These are phyloP conservation scores for Didymodactylos carnosus DNA, from an alignment of 2,888 invertebrate genomes.

Conservation along the genomic window DNA sequence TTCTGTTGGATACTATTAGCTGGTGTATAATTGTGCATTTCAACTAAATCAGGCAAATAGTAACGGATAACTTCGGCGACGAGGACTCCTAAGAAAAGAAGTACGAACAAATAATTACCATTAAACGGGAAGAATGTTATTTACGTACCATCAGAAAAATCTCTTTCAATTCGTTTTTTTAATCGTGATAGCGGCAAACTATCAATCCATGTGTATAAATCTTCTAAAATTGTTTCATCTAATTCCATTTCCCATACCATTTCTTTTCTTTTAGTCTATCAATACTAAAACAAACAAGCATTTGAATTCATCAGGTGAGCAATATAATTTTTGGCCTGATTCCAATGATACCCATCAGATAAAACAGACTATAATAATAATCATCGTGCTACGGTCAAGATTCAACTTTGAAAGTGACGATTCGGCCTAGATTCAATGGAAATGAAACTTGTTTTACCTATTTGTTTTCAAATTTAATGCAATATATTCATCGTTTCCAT, in stretches of 20 bases:
- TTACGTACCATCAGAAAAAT: constrained; percentile 9
- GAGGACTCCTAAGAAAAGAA: background rate
- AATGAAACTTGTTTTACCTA: no score
- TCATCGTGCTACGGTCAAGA: no score
- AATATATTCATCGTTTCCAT: no score
- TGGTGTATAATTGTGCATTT: constrained; percentile 17
- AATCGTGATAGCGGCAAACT: constrained; percentile 8
- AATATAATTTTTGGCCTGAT: no score
- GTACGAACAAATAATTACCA: background rate
- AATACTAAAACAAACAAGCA: no score
- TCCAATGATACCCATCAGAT: no score
- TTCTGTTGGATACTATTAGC: constrained; percentile 15
- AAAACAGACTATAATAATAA: no score
- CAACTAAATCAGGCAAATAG: constrained; percentile 15
- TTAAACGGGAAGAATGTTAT: background rate
- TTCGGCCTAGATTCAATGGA: no score
- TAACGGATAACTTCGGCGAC: constrained; percentile 16
- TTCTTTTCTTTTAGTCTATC: background rate
- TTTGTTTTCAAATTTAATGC: no score
- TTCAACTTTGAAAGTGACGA: no score
- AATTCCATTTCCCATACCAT: constrained; percentile 11
- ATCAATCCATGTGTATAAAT: constrained; percentile 13
- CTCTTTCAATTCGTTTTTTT: constrained; percentile 12
- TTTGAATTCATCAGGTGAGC: no score
- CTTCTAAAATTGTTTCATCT: constrained; percentile 8